Evolutionary conservation across 2,888 invertebrate genomes (phyloP).

Genomic region (Mimumesa dahlbomi): DNA sequence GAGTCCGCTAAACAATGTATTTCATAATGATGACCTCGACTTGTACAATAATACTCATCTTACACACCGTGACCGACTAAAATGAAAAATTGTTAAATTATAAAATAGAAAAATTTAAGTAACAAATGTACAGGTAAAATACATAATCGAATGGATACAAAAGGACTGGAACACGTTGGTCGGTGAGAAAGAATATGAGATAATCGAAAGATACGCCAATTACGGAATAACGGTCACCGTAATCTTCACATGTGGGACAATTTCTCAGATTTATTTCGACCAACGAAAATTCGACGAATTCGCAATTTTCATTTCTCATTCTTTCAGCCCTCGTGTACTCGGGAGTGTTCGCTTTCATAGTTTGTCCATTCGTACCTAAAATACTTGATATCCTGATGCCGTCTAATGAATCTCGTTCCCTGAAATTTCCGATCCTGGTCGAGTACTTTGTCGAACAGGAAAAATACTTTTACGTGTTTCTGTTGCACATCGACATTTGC

Average conservation of each 20-base stretch:
- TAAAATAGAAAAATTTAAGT: no score
- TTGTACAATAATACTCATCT: no score
- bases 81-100: no score
- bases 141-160: constrained; percentile 16
- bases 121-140: constrained; percentile 3
- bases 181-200: constrained; percentile 19
- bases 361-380: not conserved
- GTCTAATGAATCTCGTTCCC: constrained; percentile 2
- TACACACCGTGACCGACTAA: no score
- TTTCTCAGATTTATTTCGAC: not conserved
- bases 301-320: no score
- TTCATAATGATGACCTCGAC: no score
- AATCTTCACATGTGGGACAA: constrained; percentile 27
- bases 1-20: constrained; percentile 11
- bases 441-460: constrained; percentile 13
- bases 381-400: constrained; percentile 5
- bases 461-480: constrained; percentile 11
- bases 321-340: not conserved
- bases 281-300: no score
- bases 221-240: constrained; percentile 5
- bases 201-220: constrained; percentile 26
- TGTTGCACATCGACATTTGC: not conserved
- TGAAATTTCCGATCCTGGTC: not conserved
- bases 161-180: constrained; percentile 24
- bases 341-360: not conserved